Evolutionary conservation across 1,140 invertebrate genomes (phyloP), one percentile per base, ranked within the genome.

Genomic region (Drosophila obscura): DNA sequence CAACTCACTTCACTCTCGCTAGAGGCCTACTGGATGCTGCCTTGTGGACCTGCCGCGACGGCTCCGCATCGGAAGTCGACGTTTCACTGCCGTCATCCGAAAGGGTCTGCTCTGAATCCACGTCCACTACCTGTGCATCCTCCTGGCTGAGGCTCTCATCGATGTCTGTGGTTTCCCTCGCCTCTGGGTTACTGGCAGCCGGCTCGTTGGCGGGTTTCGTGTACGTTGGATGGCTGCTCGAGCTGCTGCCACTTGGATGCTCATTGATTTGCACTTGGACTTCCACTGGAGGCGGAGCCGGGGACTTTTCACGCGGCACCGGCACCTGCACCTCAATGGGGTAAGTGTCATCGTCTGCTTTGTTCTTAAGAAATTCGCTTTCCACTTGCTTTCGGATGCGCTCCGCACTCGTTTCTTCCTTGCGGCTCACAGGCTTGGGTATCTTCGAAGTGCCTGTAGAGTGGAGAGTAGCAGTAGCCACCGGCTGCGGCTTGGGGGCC

Each of bases 61-160:
- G 35, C 13, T 87, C 82, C 0, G 71, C 76, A 4, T 69, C 75
- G 2, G 78, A 82, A 5, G 59, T 76, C 0, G 73, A 9, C 0
- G 45, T 7, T 5, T 82, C 82, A 11, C 69, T 73, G 4, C 31
- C 60, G 9, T 72, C 69, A 13, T 84, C 73, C 16, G 65, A 57
- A 8, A 35, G 13, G 4, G 46, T 69, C 8, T 68, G 71, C 2
- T 67, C 35, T 39, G 35, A 13, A 13, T 39, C 71, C 3, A 67
- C 22, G 1, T 52, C 64, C 35, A 39, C 35, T 1, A 13, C 28
- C 63, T 49, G 3, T 58, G 19, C 8, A n/a, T 85, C 77, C 39
- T 78, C 74, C 0, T 78, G 71, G 43, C 73, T 84, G 0, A 89
- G 80, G 22, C 80, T 89, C 22, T 89, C 84, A 48, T 80, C 89